Percentiles rank a stretch among this genome's conserved stretches.
These are phyloP conservation scores for Drosophila pegasa DNA, from an alignment of 2,888 invertebrate genomes.

Conservation along the genomic window DNA sequence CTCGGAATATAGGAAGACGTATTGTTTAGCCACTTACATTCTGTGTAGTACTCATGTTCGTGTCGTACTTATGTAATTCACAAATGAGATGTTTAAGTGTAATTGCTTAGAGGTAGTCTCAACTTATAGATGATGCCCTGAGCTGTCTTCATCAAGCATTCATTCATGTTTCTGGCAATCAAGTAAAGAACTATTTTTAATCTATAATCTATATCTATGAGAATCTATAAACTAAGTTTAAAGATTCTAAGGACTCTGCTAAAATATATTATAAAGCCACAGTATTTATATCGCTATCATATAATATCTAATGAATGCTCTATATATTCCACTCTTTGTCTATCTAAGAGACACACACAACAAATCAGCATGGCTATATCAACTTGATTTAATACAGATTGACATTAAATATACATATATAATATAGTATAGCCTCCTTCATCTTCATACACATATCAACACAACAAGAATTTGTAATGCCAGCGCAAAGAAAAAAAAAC, in stretches of 20 bases:
- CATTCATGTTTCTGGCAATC: too few relatives aligned
- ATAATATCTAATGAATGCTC: too few relatives aligned
- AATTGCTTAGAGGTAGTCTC: background rate
- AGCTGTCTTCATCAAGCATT: too few relatives aligned
- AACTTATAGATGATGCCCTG: too few relatives aligned
- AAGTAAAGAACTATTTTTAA: too few relatives aligned
- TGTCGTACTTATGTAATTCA: background rate
- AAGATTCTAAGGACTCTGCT: too few relatives aligned
- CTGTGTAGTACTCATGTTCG: background rate
- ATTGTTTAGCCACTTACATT: background rate
- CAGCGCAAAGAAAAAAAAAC: slow-evolving; percentile 1
- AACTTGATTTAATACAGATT: background rate
- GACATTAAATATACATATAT: background rate
- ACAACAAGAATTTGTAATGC: background rate
- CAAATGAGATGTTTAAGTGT: background rate
- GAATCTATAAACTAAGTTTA: too few relatives aligned
- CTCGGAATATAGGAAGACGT: background rate
- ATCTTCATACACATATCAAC: background rate
- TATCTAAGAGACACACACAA: background rate
- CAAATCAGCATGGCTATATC: background rate
- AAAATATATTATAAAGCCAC: too few relatives aligned
- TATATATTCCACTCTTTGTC: background rate
- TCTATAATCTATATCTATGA: too few relatives aligned
- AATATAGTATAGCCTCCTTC: background rate
- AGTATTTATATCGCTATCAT: too few relatives aligned